These are phyloP conservation scores for Otis tarda DNA, from an alignment of 2,113 vertebrate genomes.

Conservation along the genomic window DNA sequence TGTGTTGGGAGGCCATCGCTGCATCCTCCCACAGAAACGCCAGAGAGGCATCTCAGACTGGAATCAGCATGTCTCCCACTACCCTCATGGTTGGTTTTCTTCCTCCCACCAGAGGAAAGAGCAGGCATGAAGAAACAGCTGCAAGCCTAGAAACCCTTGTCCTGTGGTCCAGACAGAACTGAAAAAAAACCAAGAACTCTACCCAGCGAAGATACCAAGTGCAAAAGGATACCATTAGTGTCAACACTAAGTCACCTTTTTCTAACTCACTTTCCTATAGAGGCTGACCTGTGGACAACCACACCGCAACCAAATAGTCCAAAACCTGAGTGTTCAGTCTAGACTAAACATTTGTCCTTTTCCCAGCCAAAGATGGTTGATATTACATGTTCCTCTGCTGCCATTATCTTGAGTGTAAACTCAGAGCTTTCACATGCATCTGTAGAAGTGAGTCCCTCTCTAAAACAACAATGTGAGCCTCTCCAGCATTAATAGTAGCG, in stretches of 20 bases:
- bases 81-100: background rate
- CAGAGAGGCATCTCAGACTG: accelerated
- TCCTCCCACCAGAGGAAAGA: background rate
- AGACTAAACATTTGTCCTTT: background rate
- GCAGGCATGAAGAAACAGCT: background rate
- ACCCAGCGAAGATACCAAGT: background rate
- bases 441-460: background rate
- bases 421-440: background rate
- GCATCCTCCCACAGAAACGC: accelerated
- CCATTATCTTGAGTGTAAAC: background rate
- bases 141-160: background rate
- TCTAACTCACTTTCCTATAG: background rate
- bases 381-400: background rate
- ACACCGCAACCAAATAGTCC: background rate
- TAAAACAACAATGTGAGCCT: accelerated
- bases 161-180: background rate
- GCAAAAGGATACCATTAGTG: background rate
- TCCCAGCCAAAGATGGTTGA: background rate
- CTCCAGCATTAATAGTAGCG: background rate
- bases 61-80: too few species aligned
- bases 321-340: background rate
- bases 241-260: background rate
- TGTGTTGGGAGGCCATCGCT: background rate
- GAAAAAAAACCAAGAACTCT: background rate
- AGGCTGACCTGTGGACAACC: background rate